Conservation (phyloP, 1,140 invertebrate species). For the Drosophila subpulchrella region DNA sequence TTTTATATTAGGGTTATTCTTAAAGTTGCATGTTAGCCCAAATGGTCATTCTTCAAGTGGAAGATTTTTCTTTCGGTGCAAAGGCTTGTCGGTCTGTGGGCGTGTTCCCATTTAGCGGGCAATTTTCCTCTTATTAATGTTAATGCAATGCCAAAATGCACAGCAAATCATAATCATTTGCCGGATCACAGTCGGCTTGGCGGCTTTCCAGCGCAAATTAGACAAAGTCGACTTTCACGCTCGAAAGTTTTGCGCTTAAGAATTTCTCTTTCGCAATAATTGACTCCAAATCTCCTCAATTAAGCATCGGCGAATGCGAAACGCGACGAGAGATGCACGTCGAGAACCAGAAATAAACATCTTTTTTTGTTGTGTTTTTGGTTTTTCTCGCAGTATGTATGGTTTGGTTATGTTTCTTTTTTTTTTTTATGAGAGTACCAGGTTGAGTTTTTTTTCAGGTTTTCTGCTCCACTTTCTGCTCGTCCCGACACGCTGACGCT, state of each 20-base stretch:
- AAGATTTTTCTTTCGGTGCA: neutral
- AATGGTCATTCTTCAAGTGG: no score
- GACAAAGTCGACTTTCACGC: conserved; percentile 70
- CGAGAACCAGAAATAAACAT: conserved; percentile 68
- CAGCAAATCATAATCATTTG: conserved; percentile 44
- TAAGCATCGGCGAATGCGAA: conserved; percentile 66
- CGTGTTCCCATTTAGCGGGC: conserved; percentile 56
- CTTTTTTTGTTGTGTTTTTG: neutral
- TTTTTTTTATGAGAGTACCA: conserved; percentile 12
- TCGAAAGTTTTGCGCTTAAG: conserved; percentile 69
- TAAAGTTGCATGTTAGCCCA: no score
- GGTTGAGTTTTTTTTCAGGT: conserved; percentile 47
- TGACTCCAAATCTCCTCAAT: conserved; percentile 78
- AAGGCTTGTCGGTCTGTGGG: conserved; percentile 34
- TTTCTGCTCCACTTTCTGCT: conserved; percentile 75
- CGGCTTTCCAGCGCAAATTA: conserved; percentile 58
- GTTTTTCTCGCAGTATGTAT: conserved; percentile 10
- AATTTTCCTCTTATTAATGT: conserved; percentile 52
- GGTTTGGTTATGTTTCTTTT: conserved; percentile 9
- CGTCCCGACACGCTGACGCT: conserved; percentile 44
- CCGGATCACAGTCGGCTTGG: conserved; percentile 21
- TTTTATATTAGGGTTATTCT: no score
- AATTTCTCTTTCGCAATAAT: conserved; percentile 81
- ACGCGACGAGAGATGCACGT: conserved; percentile 28
- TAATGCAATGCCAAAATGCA: conserved; percentile 57